phyloP scores from a whole-genome alignment of 2,888 invertebrate species.

The Drosophila birchii region DNA sequence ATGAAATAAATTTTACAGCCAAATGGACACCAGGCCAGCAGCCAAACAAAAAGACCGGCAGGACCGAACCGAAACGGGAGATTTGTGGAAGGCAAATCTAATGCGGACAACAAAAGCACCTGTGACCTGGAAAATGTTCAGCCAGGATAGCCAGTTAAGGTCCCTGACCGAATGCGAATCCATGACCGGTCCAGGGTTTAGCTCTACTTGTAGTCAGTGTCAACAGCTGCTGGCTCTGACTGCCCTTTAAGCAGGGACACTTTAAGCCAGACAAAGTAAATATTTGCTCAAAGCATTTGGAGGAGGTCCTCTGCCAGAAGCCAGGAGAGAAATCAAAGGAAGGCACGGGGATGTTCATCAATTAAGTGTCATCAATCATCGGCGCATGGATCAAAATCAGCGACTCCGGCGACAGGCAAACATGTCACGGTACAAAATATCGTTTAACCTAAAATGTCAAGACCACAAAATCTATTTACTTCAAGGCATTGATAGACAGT shows the following conservation, averaged over 20 bases:
- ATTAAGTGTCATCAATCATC: constrained; percentile 83
- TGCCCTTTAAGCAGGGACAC: constrained; percentile 44
- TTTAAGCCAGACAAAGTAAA: constrained; percentile 69
- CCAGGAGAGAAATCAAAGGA: constrained; percentile 3
- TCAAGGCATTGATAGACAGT: constrained; percentile 46
- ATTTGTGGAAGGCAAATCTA: constrained; percentile 75
- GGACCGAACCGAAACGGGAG: constrained; percentile 20
- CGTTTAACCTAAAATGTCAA: constrained; percentile 76
- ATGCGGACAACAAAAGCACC: constrained; percentile 79
- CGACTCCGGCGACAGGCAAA: constrained; percentile 66
- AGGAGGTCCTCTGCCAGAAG: not conserved
- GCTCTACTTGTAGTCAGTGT: constrained; percentile 24
- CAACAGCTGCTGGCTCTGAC: constrained; percentile 36
- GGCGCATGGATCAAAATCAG: constrained; percentile 61
- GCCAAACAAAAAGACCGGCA: constrained; percentile 57
- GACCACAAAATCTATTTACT: constrained; percentile 72
- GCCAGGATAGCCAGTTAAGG: constrained; percentile 20
- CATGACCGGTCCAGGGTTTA: constrained; percentile 1
- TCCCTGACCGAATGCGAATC: constrained; percentile 20
- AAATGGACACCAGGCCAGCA: constrained; percentile 64
- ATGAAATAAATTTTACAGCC: constrained; percentile 80
- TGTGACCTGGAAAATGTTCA: constrained; percentile 75
- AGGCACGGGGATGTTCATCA: constrained; percentile 63
- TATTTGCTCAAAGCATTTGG: constrained; percentile 49
- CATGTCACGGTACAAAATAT: constrained; percentile 82